Evolutionary conservation across 2,888 invertebrate species (phyloP), one percentile per base, ranked within the genome.

Genomic region (Microchrysa polita): DNA sequence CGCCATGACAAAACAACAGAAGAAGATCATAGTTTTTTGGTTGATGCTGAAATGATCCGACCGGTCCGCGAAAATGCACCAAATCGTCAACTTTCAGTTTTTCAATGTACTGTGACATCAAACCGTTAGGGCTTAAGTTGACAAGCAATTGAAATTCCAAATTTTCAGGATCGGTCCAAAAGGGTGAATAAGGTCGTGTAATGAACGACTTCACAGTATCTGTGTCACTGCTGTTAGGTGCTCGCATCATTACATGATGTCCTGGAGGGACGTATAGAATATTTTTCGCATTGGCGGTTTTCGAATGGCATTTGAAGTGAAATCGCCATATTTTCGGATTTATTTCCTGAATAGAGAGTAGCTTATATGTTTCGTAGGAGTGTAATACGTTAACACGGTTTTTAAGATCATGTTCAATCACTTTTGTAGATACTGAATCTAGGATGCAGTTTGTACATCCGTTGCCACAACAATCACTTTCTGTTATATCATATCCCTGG

Each of bases 31-130:
- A 86, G 57, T 79, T 80, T 79, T 88, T 87, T 16, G 81, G 83
- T 74, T 80, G 79, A 42, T 89, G 82, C 44, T 81, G 77, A 81
- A 88, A 90, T 65, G 86, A 83, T 9, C 92, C 92, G 84, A 91
- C 91, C 0, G 93, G 93, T 0, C 94, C 94, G 79, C 93, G 86
- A 88, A 93, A 91, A 73, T 88, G 83, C 10, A 91, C 88, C 59
- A 83, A 76, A 72, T 88, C 87, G 1, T 87, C 87, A 44, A 82
- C 77, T 67, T 82, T 78, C 79, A 90, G 81, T 40, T 81, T 79
- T 73, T 81, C 83, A 63, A 92, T 82, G 65, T 86, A 86, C 74
- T 83, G 83, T 1, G 92, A 90, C 84, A 91, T 89, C 63, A 83
- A 77, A 0, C 92, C 91, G 75, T 83, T 79, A 1, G 83, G 79